These are phyloP conservation scores for Prietella phreatophila DNA, from an alignment of 2,113 vertebrate genomes.

Conservation along the genomic window DNA sequence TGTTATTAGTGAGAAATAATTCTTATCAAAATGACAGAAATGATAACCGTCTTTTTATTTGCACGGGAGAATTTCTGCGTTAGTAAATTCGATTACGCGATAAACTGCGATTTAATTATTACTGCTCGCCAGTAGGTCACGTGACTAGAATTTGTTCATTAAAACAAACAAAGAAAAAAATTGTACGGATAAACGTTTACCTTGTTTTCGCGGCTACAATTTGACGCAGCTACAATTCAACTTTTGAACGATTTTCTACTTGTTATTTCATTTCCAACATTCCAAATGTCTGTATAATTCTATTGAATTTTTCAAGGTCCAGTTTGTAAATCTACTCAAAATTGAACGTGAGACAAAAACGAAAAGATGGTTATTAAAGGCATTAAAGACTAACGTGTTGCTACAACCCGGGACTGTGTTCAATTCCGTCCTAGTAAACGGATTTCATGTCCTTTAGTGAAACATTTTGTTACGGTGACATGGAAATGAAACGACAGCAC, in stretches of 20 bases:
- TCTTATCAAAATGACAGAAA: too few species aligned
- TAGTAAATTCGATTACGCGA: background rate
- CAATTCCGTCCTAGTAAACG: background rate
- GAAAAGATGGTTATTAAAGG: background rate
- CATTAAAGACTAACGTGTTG: rapidly evolving
- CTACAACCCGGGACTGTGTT: background rate
- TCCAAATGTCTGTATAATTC: background rate
- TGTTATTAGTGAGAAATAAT: too few species aligned
- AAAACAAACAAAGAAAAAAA: too few species aligned
- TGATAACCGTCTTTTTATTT: background rate
- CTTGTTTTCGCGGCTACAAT: background rate
- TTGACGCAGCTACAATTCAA: background rate
- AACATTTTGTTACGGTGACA: background rate
- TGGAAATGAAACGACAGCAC: too few species aligned
- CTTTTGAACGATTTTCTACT: background rate
- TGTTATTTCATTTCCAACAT: background rate
- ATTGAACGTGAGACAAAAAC: background rate
- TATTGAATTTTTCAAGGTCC: too few species aligned
- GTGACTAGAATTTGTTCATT: background rate
- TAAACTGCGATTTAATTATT: background rate
- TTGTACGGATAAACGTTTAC: background rate
- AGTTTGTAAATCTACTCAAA: background rate
- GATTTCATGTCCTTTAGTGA: background rate
- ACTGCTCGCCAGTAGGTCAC: background rate
- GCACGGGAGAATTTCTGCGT: background rate